These are phyloP conservation scores for Coracopsis vasa DNA, from an alignment of 2,113 vertebrate genomes.

Conservation along the genomic window DNA sequence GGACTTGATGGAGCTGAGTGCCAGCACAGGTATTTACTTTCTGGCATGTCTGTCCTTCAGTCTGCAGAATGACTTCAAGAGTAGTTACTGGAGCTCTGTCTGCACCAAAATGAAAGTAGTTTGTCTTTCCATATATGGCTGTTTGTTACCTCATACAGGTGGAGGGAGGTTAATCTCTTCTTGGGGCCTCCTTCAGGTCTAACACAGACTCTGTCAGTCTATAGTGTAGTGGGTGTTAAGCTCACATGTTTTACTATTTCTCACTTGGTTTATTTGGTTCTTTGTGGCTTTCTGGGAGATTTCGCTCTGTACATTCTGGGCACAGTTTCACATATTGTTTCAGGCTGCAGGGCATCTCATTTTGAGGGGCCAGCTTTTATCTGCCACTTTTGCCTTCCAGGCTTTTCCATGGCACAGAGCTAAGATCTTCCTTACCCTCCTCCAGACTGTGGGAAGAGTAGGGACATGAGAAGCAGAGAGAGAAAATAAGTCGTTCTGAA, in stretches of 20 bases:
- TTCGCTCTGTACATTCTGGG: not conserved
- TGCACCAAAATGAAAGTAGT: not conserved
- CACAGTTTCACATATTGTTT: not conserved
- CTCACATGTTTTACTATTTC: not conserved
- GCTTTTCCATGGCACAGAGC: not conserved
- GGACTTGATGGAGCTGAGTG: not conserved
- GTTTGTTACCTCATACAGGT: not conserved
- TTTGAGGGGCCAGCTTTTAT: not conserved
- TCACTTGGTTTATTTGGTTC: not conserved
- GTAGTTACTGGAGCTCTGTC: not conserved
- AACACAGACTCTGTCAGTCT: not conserved
- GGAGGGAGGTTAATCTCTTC: not conserved
- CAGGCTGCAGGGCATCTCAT: not conserved
- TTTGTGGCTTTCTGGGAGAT: not conserved
- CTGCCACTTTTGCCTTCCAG: not conserved
- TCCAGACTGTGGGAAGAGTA: not conserved
- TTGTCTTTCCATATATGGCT: fast-evolving
- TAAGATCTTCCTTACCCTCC: not conserved
- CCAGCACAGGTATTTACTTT: not conserved
- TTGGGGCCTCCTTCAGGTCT: not conserved
- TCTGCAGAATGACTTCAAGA: not conserved
- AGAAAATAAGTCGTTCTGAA: not conserved
- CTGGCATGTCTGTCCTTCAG: not conserved
- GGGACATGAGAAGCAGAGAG: not conserved
- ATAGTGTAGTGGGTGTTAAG: not conserved